Conservation (phyloP, 2,113 vertebrate species). For the Amazona vittata region DNA sequence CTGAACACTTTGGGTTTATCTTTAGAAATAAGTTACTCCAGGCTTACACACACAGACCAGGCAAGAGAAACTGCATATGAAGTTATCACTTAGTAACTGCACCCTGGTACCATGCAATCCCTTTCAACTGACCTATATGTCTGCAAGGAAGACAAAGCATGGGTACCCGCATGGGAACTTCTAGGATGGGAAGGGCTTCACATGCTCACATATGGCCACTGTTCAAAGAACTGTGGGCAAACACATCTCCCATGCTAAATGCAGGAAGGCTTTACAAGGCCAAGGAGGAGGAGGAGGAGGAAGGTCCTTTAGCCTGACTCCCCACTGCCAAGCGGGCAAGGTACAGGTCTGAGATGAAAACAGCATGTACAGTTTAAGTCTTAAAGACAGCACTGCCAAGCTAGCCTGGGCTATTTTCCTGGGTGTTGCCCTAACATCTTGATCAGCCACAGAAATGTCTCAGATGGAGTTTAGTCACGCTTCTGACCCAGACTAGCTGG, state of each 20-base stretch:
- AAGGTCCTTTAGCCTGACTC: background rate
- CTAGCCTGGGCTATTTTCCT: constrained; percentile 36
- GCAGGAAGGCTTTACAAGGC: background rate
- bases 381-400: constrained; percentile 18
- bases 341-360: background rate
- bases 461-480: constrained; percentile 69
- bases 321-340: background rate
- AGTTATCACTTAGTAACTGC: background rate
- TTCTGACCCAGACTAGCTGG: constrained; percentile 71
- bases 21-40: background rate
- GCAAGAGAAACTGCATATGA: background rate
- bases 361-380: background rate
- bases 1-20: background rate
- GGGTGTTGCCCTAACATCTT: constrained; percentile 64
- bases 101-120: background rate
- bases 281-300: background rate
- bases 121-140: background rate
- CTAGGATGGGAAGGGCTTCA: background rate
- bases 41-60: background rate
- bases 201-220: accelerated
- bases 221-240: background rate
- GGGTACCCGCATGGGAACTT: background rate
- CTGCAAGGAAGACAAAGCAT: background rate
- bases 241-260: accelerated
- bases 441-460: constrained; percentile 67